These are phyloP conservation scores for Colinus virginianus DNA, from an alignment of 2,113 vertebrate genomes.

Conservation along the genomic window DNA sequence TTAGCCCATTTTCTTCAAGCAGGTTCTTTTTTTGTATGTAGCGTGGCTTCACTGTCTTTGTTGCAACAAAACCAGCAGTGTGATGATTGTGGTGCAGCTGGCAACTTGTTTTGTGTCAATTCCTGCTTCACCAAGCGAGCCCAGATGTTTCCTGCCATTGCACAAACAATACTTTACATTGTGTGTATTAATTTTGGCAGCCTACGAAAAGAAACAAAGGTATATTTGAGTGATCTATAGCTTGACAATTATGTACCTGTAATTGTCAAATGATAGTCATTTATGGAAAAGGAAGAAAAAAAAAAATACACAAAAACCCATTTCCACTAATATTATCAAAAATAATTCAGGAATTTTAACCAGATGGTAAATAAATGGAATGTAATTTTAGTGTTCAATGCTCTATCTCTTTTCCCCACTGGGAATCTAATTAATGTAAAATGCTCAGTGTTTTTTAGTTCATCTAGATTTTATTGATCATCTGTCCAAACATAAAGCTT, in stretches of 20 bases:
- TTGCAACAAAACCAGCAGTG: not conserved
- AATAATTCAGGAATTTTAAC: not conserved
- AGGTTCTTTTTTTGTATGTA: not conserved
- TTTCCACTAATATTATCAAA: not conserved
- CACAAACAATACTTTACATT: fast-evolving
- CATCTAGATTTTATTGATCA: not conserved
- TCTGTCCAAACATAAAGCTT: not conserved
- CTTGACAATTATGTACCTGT: not conserved
- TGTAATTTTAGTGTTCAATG: not conserved
- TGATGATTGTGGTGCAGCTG: not conserved
- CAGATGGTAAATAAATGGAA: not conserved
- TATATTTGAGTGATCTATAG: not conserved
- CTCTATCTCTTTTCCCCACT: not conserved
- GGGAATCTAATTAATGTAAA: not conserved
- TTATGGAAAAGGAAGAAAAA: not conserved
- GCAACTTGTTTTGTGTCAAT: not conserved
- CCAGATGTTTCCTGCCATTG: not conserved
- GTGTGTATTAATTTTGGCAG: not conserved
- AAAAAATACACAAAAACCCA: not conserved
- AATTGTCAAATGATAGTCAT: not conserved
- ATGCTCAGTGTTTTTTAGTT: not conserved
- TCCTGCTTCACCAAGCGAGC: not conserved
- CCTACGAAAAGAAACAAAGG: not conserved
- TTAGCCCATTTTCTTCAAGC: not conserved
- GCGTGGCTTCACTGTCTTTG: not conserved